A percentile compares a stretch with the other conserved stretches of the same genome.
Evolutionary conservation across 2,113 vertebrate species (phyloP).

Genomic region (Hemicordylus capensis): DNA sequence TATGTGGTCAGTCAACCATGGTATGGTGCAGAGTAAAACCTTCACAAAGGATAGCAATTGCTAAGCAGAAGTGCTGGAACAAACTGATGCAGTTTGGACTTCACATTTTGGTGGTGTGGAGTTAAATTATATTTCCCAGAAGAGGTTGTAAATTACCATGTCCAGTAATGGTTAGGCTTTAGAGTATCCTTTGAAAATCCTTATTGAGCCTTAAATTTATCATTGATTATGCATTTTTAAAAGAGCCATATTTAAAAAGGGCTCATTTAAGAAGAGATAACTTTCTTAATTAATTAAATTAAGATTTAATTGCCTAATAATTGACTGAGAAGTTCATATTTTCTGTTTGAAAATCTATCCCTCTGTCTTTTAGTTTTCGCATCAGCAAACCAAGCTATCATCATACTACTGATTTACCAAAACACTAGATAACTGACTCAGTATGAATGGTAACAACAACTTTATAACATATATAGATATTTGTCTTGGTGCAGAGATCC

Average conservation of each 20-base stretch:
- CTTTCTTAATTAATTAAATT: too few species aligned
- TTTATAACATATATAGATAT: not conserved
- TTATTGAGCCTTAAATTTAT: not conserved
- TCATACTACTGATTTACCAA: not conserved
- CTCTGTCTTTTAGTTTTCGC: not conserved
- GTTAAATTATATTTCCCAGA: not conserved
- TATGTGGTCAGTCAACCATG: not conserved
- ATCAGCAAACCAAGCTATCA: not conserved
- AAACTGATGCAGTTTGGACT: not conserved
- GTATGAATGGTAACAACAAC: not conserved
- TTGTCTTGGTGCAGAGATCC: not conserved
- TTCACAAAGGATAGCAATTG: not conserved
- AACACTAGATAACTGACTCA: not conserved
- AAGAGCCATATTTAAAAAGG: not conserved
- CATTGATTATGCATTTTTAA: not conserved
- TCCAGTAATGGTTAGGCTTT: not conserved
- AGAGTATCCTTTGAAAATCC: not conserved
- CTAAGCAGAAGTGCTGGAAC: not conserved
- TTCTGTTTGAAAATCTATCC: not conserved
- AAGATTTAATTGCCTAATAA: slow-evolving; percentile 1
- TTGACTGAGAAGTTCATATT: not conserved
- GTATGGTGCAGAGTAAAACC: too few species aligned
- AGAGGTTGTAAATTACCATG: not conserved
- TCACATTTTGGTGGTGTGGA: not conserved
- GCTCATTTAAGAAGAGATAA: not conserved